Conservation (phyloP, 2,888 invertebrate genomes). For the Spodoptera picta region DNA sequence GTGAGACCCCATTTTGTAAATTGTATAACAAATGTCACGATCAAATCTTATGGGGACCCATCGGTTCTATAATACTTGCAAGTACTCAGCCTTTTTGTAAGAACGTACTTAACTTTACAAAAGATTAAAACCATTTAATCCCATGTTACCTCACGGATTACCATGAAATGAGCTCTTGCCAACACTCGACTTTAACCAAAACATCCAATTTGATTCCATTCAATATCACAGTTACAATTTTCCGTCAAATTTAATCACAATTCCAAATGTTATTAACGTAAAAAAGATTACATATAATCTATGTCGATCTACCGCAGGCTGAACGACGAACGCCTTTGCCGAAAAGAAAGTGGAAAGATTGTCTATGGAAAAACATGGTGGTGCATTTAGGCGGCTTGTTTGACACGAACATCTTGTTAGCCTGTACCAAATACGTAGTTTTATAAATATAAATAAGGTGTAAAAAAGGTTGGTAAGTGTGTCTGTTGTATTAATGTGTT, state of each 20-base stretch:
- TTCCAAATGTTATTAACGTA: slow-evolving; percentile 47
- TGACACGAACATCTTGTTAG: slow-evolving; percentile 86
- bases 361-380: slow-evolving; percentile 67
- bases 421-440: slow-evolving; percentile 81
- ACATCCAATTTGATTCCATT: slow-evolving; percentile 42
- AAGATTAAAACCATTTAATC: slow-evolving; percentile 36
- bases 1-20: too few species aligned
- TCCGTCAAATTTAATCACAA: slow-evolving; percentile 59
- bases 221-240: slow-evolving; percentile 51
- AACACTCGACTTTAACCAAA: slow-evolving; percentile 39
- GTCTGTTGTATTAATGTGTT: neutral
- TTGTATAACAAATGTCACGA: too few species aligned
- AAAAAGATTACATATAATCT: slow-evolving; percentile 55
- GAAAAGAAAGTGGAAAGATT: slow-evolving; percentile 70
- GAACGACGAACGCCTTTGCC: slow-evolving; percentile 56
- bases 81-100: too few species aligned
- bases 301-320: slow-evolving; percentile 62
- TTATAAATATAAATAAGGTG: slow-evolving; percentile 85
- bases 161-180: slow-evolving; percentile 28
- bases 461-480: slow-evolving; percentile 54
- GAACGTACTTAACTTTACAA: too few species aligned
- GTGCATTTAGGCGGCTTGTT: slow-evolving; percentile 74
- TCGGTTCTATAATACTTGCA: too few species aligned
- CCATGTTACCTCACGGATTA: slow-evolving; percentile 38
- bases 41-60: too few species aligned